Evolutionary conservation across 2,888 invertebrate species (phyloP).

Genomic region (Octonoba sinensis): DNA sequence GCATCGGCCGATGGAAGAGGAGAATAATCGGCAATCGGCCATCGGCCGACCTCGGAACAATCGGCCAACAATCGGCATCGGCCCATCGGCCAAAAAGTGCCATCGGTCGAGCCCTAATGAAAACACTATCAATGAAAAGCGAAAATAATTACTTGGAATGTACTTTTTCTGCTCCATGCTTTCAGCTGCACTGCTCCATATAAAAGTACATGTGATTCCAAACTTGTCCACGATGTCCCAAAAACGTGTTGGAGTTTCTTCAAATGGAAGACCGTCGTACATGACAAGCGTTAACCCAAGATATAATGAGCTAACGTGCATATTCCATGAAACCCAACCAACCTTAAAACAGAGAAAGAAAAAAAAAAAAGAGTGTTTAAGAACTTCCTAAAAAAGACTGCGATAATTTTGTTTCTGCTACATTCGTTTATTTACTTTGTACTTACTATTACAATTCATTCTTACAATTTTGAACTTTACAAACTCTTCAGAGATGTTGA

Average conservation of each 20-base stretch:
- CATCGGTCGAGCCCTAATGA: too few species aligned
- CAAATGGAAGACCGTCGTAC: conserved; percentile 75
- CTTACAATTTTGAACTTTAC: too few species aligned
- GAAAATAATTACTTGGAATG: conserved; percentile 27
- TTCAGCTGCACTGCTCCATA: conserved; percentile 75
- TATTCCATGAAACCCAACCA: conserved; percentile 78
- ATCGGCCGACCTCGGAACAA: too few species aligned
- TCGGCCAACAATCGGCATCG: too few species aligned
- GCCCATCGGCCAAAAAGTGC: too few species aligned
- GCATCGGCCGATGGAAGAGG: too few species aligned
- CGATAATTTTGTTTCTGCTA: too few species aligned
- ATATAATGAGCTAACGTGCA: conserved; percentile 73
- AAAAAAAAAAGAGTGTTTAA: conserved; percentile 1
- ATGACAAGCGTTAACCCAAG: conserved; percentile 74
- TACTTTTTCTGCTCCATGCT: conserved; percentile 72
- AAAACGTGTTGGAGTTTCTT: conserved; percentile 72
- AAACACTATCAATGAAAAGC: too few species aligned
- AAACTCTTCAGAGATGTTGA: too few species aligned
- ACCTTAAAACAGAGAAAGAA: conserved; percentile 70
- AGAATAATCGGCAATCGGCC: too few species aligned
- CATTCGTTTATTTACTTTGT: too few species aligned
- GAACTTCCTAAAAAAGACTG: not conserved
- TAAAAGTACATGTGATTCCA: conserved; percentile 74
- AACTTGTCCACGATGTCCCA: conserved; percentile 58
- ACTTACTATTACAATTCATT: too few species aligned